Evolutionary conservation across 1,140 invertebrate genomes (phyloP).

Genomic region (Chymomyza costata): DNA sequence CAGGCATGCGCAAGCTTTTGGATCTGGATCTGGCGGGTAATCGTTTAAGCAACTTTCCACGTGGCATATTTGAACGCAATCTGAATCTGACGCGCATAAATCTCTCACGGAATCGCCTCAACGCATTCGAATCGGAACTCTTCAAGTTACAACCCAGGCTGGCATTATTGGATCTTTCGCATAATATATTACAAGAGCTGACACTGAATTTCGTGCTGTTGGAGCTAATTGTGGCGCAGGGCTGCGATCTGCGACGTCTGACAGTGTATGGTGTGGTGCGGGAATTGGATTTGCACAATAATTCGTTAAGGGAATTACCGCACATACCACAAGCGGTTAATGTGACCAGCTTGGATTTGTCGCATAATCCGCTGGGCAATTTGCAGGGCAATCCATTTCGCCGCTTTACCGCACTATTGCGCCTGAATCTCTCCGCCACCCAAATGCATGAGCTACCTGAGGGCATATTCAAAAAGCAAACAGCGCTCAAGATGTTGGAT

Average conservation of each 20-base stretch:
- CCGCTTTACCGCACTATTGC: constrained; percentile 47
- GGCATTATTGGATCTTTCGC: constrained; percentile 53
- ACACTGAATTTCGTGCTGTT: constrained; percentile 56
- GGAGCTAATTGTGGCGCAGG: constrained; percentile 40
- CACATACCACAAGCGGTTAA: constrained; percentile 58
- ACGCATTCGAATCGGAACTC: constrained; percentile 60
- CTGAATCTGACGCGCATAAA: constrained; percentile 55
- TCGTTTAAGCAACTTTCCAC: constrained; percentile 43
- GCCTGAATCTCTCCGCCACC: constrained; percentile 57
- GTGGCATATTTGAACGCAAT: constrained; percentile 62
- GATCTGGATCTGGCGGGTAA: constrained; percentile 64
- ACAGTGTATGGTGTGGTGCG: constrained; percentile 49
- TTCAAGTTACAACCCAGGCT: constrained; percentile 49
- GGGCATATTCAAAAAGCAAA: constrained; percentile 63
- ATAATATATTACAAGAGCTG: constrained; percentile 60
- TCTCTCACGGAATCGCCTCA: constrained; percentile 52
- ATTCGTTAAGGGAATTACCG: constrained; percentile 61
- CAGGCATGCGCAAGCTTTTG: constrained; percentile 49
- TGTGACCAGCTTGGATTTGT: constrained; percentile 58
- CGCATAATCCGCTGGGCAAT: constrained; percentile 62
- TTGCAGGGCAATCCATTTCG: constrained; percentile 58
- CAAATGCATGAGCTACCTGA: constrained; percentile 56
- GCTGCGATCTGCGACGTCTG: constrained; percentile 58
- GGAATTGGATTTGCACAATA: constrained; percentile 67
- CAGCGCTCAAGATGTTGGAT: constrained; percentile 57